These are phyloP conservation scores for Zoroaster sp. DNA, from an alignment of 53 echinoderm and acorn worm species.

Conservation along the genomic window DNA sequence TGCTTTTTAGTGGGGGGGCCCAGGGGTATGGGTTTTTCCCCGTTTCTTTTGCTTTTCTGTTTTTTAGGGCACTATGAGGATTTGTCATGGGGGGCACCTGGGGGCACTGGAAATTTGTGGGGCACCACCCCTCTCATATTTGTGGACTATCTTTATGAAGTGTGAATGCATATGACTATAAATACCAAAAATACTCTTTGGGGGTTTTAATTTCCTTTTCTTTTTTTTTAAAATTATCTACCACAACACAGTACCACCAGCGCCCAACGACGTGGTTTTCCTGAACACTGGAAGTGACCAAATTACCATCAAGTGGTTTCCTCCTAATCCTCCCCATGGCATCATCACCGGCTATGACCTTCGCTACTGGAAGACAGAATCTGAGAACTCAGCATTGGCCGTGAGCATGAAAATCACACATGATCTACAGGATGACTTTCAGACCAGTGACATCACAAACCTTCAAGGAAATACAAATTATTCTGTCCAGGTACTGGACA, in stretches of 20 bases:
- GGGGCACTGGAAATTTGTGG: too few relatives aligned
- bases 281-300: neutral
- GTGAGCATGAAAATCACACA: neutral
- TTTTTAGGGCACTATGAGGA: too few relatives aligned
- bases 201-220: neutral
- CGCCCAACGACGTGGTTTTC: neutral
- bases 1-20: too few relatives aligned
- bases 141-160: neutral
- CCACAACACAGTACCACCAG: neutral
- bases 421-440: neutral
- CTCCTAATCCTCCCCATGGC: constrained; percentile 51
- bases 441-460: neutral
- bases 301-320: constrained; percentile 9
- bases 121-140: neutral
- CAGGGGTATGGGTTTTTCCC: too few relatives aligned
- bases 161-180: neutral
- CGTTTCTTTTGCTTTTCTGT: too few relatives aligned
- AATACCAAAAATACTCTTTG: neutral
- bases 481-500: neutral
- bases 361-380: constrained; percentile 2
- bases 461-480: neutral
- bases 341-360: constrained; percentile 50
- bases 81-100: too few relatives aligned
- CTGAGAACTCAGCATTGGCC: neutral
- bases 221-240: neutral